A percentile compares a stretch with the other conserved stretches of the same genome.
Conservation (phyloP, 2,888 invertebrate genomes). For the Dasypogon diadema region DNA sequence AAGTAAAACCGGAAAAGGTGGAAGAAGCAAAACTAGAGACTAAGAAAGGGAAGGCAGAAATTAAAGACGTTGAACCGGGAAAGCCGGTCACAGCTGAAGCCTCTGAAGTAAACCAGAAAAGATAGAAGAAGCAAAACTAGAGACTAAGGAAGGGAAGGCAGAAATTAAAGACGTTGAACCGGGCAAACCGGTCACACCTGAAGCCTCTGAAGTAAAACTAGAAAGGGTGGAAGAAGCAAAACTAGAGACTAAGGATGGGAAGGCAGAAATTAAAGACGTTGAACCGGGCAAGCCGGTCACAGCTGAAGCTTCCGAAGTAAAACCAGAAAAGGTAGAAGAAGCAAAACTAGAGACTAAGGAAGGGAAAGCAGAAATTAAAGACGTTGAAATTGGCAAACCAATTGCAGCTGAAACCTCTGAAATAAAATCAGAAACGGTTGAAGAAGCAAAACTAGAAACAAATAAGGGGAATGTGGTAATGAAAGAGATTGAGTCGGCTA, state of each 20-base stretch:
- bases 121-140: neutral
- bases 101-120: neutral
- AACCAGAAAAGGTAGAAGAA: slow-evolving; percentile 10
- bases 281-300: neutral
- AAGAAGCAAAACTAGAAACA: neutral
- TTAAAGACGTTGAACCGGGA: too few relatives aligned
- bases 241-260: too few relatives aligned
- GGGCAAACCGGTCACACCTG: neutral
- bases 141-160: neutral
- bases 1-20: too few relatives aligned
- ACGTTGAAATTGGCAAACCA: neutral
- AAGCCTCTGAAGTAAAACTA: slow-evolving; percentile 25
- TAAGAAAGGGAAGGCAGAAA: too few relatives aligned
- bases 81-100: too few relatives aligned
- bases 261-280: too few relatives aligned
- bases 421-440: neutral
- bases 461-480: neutral
- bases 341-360: neutral
- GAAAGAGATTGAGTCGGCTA: neutral
- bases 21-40: too few relatives aligned
- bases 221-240: too few relatives aligned
- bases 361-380: slow-evolving; percentile 29
- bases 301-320: neutral
- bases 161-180: neutral
- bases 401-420: neutral